A percentile compares a stretch with the other conserved stretches of the same genome.
These are phyloP conservation scores for Physella acuta DNA, from an alignment of 1,140 invertebrate genomes.

Conservation along the genomic window DNA sequence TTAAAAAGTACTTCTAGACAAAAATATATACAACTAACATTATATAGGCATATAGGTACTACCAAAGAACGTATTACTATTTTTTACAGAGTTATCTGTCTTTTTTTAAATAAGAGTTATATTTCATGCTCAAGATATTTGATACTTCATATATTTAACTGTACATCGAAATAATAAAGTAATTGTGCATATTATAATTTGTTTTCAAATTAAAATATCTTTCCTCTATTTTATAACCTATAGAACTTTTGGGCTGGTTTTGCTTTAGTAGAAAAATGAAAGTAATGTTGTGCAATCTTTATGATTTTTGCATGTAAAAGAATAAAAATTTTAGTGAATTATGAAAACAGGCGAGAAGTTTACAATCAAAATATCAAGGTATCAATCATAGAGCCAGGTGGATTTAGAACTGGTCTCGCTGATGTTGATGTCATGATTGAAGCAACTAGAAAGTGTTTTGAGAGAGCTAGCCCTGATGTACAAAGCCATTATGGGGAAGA, in stretches of 20 bases:
- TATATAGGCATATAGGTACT: too few relatives aligned
- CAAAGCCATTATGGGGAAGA: too few relatives aligned
- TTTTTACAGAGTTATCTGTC: not conserved
- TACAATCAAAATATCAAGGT: not conserved
- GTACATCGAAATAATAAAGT: too few relatives aligned
- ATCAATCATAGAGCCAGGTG: not conserved
- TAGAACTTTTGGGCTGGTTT: not conserved
- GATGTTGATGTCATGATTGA: too few relatives aligned
- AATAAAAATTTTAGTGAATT: not conserved
- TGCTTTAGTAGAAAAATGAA: not conserved
- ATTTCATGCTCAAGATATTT: too few relatives aligned
- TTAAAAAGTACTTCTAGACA: not conserved
- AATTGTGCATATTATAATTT: not conserved
- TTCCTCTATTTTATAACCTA: not conserved
- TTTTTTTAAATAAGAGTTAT: not conserved
- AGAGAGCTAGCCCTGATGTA: too few relatives aligned
- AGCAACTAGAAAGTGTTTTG: too few relatives aligned
- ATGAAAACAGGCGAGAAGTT: not conserved
- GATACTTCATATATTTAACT: too few relatives aligned
- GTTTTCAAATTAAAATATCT: not conserved
- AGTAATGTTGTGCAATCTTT: not conserved
- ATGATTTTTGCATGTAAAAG: not conserved
- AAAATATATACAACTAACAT: not conserved
- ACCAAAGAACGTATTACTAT: not conserved
- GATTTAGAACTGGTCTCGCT: conserved; percentile 1